Evolutionary conservation across 1,140 invertebrate genomes (phyloP), one percentile per base, ranked within the genome.

Genomic region (Pseudachorutes palmiensis): DNA sequence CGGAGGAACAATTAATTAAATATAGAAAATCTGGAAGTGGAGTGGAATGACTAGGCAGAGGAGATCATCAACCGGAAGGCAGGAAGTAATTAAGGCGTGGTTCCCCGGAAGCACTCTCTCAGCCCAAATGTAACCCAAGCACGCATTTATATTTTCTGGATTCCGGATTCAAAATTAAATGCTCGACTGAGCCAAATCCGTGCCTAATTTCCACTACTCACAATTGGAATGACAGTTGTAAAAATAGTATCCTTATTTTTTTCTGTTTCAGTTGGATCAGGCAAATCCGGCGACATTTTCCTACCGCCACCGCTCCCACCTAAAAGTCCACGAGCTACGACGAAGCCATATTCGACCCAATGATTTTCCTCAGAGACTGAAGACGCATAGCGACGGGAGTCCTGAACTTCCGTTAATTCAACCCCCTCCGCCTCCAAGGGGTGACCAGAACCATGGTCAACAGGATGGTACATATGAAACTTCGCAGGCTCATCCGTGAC

Each of bases 401-500:
- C 32, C 65, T 36, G 41, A 57, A 14, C 58, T 49, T 30, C 2
- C 62, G 19, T 28, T 31, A 2, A 65, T 67, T 36, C 65, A 68
- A 26, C 69, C 67, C 14, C 68, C 65, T 1, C 68, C 72, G 3
- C 65, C 65, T 36, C 51, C 67, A 28, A 59, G 69, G 5, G 63
- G 57, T 28, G 68, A 72, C 49, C 79, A 80, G 45, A 88, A 60
- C 14, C 67, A 90, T 74, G 84, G 89, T n/a, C n/a, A n/a, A n/a
- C n/a, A n/a, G n/a, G n/a, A n/a, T n/a, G 61, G 78, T 91, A 67
- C 89, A 92, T 78, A 88, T 86, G 63, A 89, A 89, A 72, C 77
- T 92, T 51, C 80, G 89, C 26, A 81, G 88, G 69, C 79, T 92
- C 51, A 78, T 92, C 0, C 88, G 88, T 69, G 83, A 67, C 26